Conservation (phyloP, 2,113 vertebrate genomes). For the Scolopax mira region DNA sequence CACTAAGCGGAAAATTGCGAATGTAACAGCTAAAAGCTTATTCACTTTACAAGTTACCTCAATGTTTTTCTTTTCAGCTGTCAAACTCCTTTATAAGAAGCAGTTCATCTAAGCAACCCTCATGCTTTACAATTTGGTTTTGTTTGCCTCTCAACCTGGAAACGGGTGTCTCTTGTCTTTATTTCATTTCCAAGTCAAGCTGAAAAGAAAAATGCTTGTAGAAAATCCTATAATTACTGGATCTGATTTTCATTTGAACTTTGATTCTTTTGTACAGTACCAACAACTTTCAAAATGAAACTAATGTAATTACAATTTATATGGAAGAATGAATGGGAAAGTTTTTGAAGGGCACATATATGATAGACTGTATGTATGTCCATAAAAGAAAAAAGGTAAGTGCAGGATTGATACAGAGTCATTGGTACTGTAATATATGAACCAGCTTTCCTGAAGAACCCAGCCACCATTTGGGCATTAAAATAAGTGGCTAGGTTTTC, state of each 20-base stretch:
- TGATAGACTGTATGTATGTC: neutral
- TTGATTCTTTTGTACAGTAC: conserved; percentile 41
- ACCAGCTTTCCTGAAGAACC: conserved; percentile 22
- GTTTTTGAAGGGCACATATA: neutral
- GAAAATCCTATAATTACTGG: conserved; percentile 67
- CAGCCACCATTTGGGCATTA: conserved; percentile 34
- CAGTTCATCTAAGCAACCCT: conserved; percentile 17
- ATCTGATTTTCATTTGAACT: conserved; percentile 72
- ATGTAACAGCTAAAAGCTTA: conserved; percentile 20
- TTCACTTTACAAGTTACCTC: conserved; percentile 36
- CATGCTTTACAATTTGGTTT: conserved; percentile 65
- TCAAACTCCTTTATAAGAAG: conserved; percentile 13
- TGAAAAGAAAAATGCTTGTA: conserved; percentile 18
- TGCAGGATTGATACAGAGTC: neutral
- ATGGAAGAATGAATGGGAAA: neutral
- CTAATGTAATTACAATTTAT: neutral
- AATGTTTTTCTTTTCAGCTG: conserved; percentile 17
- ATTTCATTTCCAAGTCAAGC: conserved; percentile 65
- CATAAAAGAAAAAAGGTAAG: neutral
- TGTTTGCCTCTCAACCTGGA: conserved; percentile 56
- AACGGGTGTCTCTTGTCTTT: conserved; percentile 45
- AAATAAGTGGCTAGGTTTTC: conserved; percentile 59
- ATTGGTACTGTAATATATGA: conserved; percentile 14
- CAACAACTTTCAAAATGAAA: conserved; percentile 19
- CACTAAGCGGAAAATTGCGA: neutral